Percentiles rank a stretch among this genome's conserved stretches.
Conservation (phyloP, 1,140 invertebrate species). For the Drosophila pallidifrons region DNA sequence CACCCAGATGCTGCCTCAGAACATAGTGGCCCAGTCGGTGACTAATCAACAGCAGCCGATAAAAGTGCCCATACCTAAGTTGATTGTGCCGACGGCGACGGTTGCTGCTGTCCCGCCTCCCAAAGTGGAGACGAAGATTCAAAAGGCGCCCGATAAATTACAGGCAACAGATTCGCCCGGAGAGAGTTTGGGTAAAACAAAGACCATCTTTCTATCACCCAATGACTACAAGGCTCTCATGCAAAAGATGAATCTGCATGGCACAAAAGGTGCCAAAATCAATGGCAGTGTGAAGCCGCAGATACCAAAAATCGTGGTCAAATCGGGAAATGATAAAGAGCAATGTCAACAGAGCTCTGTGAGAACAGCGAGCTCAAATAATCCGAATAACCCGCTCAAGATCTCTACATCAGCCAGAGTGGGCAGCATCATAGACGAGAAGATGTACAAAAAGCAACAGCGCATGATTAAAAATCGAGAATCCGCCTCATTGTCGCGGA, state of each 20-base stretch:
- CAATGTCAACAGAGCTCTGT: constrained; percentile 48
- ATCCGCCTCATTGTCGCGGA: constrained; percentile 95
- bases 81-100: neutral
- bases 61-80: constrained; percentile 3
- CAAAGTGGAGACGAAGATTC: constrained; percentile 7
- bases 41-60: constrained; percentile 4
- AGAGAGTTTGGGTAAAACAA: constrained; percentile 51
- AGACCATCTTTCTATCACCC: constrained; percentile 85
- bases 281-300: constrained; percentile 51
- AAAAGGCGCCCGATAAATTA: constrained; percentile 9
- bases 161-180: constrained; percentile 8
- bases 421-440: constrained; percentile 84
- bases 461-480: constrained; percentile 96
- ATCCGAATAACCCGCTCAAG: neutral
- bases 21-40: neutral
- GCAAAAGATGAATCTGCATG: constrained; percentile 84
- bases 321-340: constrained; percentile 73
- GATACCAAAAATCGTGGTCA: constrained; percentile 79
- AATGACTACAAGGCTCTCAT: constrained; percentile 86
- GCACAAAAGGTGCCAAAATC: constrained; percentile 58
- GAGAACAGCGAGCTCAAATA: constrained; percentile 1
- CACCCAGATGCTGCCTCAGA: constrained; percentile 7
- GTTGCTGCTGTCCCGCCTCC: neutral
- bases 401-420: constrained; percentile 6
- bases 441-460: constrained; percentile 92